Conservation (phyloP, 2,888 invertebrate genomes). For the Drosophila phalerata region DNA sequence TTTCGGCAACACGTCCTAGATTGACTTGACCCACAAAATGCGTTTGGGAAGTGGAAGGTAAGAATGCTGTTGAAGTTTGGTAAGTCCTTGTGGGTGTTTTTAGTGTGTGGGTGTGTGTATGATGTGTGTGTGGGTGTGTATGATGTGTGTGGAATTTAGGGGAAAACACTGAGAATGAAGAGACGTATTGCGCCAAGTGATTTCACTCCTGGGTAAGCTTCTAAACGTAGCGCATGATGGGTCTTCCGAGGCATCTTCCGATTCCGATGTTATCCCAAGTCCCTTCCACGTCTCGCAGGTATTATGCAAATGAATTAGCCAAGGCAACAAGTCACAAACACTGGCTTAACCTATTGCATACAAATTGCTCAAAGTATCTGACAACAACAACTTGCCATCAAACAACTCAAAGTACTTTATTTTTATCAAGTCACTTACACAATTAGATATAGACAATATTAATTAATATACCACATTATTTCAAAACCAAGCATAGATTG, state of each 20-base stretch:
- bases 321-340: conserved; percentile 29
- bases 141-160: conserved; percentile 19
- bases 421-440: not conserved
- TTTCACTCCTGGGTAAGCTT: conserved; percentile 67
- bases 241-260: conserved; percentile 32
- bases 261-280: conserved; percentile 32
- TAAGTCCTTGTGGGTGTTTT: not conserved
- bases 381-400: not conserved
- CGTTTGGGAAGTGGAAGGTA: conserved; percentile 24
- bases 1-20: conserved; percentile 58
- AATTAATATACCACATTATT: too few relatives aligned
- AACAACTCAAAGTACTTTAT: not conserved
- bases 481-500: too few relatives aligned
- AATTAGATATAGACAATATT: not conserved
- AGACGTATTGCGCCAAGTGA: conserved; percentile 61
- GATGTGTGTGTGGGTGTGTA: conserved; percentile 13
- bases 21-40: conserved; percentile 73
- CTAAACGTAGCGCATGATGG: conserved; percentile 67
- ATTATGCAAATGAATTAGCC: conserved; percentile 79
- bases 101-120: conserved; percentile 7
- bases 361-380: conserved; percentile 27
- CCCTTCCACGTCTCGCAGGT: conserved; percentile 62
- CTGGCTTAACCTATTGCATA: conserved; percentile 41
- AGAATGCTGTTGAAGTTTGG: not conserved
- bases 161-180: not conserved